Conservation (phyloP, 2,888 invertebrate species). For the Mesorhabditis belari region DNA sequence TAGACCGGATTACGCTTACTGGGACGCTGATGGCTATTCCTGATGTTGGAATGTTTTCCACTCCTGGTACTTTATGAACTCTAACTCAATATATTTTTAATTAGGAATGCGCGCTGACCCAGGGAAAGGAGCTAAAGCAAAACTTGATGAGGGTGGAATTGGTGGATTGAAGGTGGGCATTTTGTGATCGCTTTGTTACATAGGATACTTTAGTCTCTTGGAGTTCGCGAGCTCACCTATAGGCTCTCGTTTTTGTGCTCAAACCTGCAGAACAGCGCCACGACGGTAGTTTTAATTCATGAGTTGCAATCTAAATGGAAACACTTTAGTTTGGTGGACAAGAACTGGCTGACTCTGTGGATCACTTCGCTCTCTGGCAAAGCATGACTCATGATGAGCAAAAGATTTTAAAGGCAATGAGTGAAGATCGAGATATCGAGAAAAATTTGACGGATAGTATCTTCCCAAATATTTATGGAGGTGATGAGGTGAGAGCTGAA, state of each 20-base stretch:
- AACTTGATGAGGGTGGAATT: constrained; percentile 70
- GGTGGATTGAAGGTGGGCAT: constrained; percentile 78
- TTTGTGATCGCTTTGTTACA: no score
- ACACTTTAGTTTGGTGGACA: constrained; percentile 66
- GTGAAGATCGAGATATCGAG: constrained; percentile 80
- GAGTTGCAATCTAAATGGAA: neutral
- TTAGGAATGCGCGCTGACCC: constrained; percentile 74
- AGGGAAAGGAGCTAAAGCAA: constrained; percentile 65
- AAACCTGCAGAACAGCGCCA: constrained; percentile 62
- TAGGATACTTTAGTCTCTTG: no score
- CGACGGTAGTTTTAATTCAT: no score
- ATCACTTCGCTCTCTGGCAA: constrained; percentile 60
- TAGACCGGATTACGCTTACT: constrained; percentile 81
- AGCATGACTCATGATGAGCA: neutral
- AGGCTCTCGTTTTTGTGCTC: constrained; percentile 89
- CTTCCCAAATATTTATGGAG: constrained; percentile 87
- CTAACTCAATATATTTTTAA: constrained; percentile 2
- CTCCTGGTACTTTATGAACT: constrained; percentile 63
- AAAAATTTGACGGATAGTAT: constrained; percentile 80
- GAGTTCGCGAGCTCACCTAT: constrained; percentile 77
- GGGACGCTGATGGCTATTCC: constrained; percentile 95
- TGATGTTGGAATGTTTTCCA: constrained; percentile 77
- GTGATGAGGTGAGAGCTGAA: constrained; percentile 32
- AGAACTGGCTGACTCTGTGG: constrained; percentile 76
- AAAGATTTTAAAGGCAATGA: constrained; percentile 51